phyloP scores from a whole-genome alignment of 2,113 vertebrate genomes.

The Brachypteracias leptosomus region DNA sequence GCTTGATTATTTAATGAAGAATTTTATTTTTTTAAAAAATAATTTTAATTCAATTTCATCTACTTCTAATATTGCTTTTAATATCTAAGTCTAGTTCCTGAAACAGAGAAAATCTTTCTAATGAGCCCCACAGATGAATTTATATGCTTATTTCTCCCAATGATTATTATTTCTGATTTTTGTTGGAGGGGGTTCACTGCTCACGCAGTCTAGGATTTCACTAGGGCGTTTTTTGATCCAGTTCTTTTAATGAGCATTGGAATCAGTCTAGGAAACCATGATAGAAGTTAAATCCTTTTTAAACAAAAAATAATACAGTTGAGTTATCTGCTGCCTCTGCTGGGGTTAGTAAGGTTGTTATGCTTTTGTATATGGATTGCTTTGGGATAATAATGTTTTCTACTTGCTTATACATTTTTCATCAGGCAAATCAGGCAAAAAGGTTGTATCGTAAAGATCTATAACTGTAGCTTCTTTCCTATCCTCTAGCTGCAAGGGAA shows the following conservation, averaged over 20 bases:
- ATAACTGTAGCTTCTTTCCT: background rate
- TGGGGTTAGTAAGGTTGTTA: background rate
- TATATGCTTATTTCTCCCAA: background rate
- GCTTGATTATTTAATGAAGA: constrained; percentile 1
- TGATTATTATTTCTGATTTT: background rate
- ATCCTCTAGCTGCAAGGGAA: constrained; percentile 28
- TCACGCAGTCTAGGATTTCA: background rate
- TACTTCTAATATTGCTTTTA: background rate
- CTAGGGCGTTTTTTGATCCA: background rate
- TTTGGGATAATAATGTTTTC: constrained; percentile 48
- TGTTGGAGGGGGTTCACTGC: background rate
- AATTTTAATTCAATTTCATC: background rate
- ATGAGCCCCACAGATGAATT: background rate
- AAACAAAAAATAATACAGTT: constrained; percentile 5
- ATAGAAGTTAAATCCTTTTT: constrained; percentile 32
- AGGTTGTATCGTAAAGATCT: background rate
- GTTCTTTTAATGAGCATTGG: constrained; percentile 2
- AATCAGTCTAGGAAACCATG: background rate
- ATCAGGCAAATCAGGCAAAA: constrained; percentile 41
- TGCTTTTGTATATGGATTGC: background rate
- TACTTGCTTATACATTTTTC: constrained; percentile 58
- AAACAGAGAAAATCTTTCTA: background rate
- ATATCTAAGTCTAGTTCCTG: background rate
- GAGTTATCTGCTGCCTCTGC: background rate
- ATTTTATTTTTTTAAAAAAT: background rate